Conservation (phyloP, 2,888 invertebrate species). For the Gortyna flavago region DNA sequence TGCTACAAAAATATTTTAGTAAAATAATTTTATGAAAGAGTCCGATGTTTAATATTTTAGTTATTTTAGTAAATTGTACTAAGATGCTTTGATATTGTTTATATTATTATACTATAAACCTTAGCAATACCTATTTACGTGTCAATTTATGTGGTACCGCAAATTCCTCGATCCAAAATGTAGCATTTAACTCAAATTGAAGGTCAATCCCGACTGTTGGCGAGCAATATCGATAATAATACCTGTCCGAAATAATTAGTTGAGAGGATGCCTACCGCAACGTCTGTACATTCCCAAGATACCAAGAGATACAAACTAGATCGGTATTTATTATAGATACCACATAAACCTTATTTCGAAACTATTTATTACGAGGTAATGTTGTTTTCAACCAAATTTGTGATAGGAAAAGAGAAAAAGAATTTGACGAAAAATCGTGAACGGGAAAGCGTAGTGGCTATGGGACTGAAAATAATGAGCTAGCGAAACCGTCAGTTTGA, state of each 20-base stretch:
- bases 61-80: conserved; percentile 1
- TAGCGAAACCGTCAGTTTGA: conserved; percentile 44
- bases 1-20: conserved; percentile 9
- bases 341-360: conserved; percentile 15
- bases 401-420: conserved; percentile 23
- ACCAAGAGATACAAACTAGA: conserved; percentile 18
- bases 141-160: not conserved
- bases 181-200: conserved; percentile 36
- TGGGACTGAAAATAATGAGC: conserved; percentile 50
- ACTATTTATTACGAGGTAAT: conserved; percentile 26
- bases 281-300: conserved; percentile 44
- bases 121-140: not conserved
- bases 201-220: conserved; percentile 21
- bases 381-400: conserved; percentile 22
- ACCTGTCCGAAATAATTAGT: conserved; percentile 44
- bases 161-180: conserved; percentile 25
- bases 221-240: conserved; percentile 42
- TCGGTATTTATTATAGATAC: conserved; percentile 34
- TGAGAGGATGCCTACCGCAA: conserved; percentile 13
- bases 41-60: not conserved
- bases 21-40: not conserved
- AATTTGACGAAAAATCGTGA: conserved; percentile 31
- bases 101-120: not conserved
- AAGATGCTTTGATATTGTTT: not conserved
- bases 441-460: conserved; percentile 17